These are phyloP conservation scores for Bergia puertoricense DNA, from an alignment of 92 coral and sea anemone genomes.

Conservation along the genomic window DNA sequence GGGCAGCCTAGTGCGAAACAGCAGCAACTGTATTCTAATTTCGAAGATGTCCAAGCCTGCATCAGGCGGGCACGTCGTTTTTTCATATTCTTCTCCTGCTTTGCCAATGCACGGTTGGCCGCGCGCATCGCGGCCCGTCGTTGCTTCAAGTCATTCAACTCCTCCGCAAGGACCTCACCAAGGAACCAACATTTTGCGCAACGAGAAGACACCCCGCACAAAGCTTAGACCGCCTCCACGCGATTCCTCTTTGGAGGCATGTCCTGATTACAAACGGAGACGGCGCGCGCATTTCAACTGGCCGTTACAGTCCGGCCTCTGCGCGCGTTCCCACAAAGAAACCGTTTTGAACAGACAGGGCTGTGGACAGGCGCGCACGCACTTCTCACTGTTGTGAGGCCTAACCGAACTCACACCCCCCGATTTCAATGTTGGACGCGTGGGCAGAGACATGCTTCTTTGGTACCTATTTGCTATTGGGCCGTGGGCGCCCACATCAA, in stretches of 20 bases:
- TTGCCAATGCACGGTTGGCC: too few relatives aligned
- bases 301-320: constrained; percentile 17
- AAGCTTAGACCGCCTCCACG: constrained; percentile 16
- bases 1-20: constrained; percentile 12
- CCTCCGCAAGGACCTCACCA: constrained; percentile 15
- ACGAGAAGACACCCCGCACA: constrained; percentile 16
- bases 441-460: constrained; percentile 9
- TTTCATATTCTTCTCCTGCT: too few relatives aligned
- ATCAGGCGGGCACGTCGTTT: too few relatives aligned
- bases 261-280: constrained; percentile 14
- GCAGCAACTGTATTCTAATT: constrained; percentile 4
- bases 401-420: constrained; percentile 15
- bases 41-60: too few relatives aligned
- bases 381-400: constrained; percentile 15
- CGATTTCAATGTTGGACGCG: constrained; percentile 9
- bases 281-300: constrained; percentile 12
- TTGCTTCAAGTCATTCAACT: too few relatives aligned
- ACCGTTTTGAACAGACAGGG: constrained; percentile 2
- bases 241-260: constrained; percentile 15
- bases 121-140: too few relatives aligned
- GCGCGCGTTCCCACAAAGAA: constrained; percentile 16
- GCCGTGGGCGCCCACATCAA: too few relatives aligned
- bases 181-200: constrained; percentile 14
- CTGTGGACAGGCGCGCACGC: constrained; percentile 18
- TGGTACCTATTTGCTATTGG: neutral